Evolutionary conservation across 2,113 vertebrate genomes (phyloP).

Genomic region (Campylorhamphus procurvoides): DNA sequence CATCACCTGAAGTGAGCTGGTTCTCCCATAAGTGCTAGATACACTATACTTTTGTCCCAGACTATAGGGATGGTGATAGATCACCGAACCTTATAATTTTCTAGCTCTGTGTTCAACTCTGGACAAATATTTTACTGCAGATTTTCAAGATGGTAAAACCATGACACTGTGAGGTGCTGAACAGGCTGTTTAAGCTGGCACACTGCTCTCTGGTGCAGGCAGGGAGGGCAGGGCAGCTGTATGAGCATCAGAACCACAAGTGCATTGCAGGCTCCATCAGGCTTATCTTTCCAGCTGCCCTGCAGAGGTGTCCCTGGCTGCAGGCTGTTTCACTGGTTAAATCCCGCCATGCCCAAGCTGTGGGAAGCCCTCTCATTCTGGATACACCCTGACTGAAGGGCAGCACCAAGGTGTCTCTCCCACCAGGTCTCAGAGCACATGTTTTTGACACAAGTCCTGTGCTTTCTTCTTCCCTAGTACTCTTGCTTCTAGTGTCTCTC

Average conservation of each 20-base stretch:
- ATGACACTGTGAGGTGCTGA: background rate
- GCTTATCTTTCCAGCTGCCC: background rate
- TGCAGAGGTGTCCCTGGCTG: background rate
- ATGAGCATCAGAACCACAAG: background rate
- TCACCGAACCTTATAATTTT: background rate
- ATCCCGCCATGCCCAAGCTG: background rate
- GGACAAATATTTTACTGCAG: background rate
- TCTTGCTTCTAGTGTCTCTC: background rate
- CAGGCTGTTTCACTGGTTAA: background rate
- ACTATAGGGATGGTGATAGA: background rate
- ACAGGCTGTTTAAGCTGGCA: background rate
- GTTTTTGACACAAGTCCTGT: background rate
- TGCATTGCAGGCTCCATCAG: background rate
- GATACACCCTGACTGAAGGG: background rate
- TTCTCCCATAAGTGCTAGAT: background rate
- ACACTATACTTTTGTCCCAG: background rate
- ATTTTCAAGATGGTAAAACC: background rate
- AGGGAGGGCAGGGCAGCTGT: background rate
- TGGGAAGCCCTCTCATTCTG: background rate
- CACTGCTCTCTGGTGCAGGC: background rate
- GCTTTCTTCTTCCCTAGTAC: background rate
- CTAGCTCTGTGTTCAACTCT: background rate
- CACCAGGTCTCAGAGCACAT: background rate
- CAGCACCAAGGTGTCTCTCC: background rate
- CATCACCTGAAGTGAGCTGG: background rate